These are phyloP conservation scores for Polypterus senegalus DNA, from an alignment of 2,113 vertebrate genomes.

Conservation along the genomic window DNA sequence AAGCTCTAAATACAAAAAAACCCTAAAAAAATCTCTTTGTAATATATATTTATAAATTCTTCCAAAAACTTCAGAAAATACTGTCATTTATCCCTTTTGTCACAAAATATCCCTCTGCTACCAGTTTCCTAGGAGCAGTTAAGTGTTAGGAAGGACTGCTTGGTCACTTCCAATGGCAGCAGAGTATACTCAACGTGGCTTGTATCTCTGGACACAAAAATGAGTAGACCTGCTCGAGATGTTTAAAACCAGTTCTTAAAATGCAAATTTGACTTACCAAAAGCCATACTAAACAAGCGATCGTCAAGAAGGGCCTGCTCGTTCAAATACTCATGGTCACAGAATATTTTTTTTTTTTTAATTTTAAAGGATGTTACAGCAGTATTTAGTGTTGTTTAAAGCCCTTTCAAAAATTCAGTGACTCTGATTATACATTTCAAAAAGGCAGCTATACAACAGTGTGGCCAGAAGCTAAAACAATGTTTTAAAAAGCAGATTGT, in stretches of 20 bases:
- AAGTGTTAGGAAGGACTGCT: background rate
- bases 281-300: no score
- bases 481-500: conserved; percentile 47
- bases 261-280: no score
- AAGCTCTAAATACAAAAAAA: conserved; percentile 51
- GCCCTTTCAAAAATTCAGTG: conserved; percentile 40
- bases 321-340: no score
- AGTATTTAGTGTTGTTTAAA: conserved; percentile 30
- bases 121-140: background rate
- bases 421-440: conserved; percentile 14
- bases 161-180: background rate
- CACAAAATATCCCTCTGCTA: conserved; percentile 2
- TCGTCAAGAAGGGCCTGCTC: no score
- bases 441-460: conserved; percentile 42
- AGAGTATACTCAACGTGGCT: background rate
- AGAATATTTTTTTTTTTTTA: conserved; percentile 15
- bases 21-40: conserved; percentile 46
- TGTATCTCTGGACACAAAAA: no score
- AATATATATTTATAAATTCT: conserved; percentile 15
- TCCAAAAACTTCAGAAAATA: conserved; percentile 17
- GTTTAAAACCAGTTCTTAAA: no score
- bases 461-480: conserved; percentile 19
- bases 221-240: no score
- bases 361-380: no score
- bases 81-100: conserved; percentile 30